These are phyloP conservation scores for Apteryx mantelli DNA, from an alignment of 2,113 vertebrate species.

Conservation along the genomic window DNA sequence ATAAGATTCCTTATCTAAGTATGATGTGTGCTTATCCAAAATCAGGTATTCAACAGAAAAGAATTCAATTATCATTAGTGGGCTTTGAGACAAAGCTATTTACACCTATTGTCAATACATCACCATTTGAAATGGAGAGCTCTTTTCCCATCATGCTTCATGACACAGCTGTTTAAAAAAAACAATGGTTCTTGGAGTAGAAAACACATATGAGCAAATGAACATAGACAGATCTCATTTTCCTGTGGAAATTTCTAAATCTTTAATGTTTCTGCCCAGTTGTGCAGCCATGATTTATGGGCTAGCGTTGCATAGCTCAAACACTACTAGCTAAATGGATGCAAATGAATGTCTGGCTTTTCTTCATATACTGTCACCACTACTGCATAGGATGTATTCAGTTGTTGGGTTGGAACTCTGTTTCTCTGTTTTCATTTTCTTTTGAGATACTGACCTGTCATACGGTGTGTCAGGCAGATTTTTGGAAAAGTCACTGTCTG, in stretches of 20 bases:
- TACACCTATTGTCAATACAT: not conserved
- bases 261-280: not conserved
- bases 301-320: not conserved
- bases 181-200: too few relatives aligned
- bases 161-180: not conserved
- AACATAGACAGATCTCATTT: not conserved
- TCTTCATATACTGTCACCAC: not conserved
- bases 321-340: not conserved
- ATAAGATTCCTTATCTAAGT: not conserved
- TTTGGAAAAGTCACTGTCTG: not conserved
- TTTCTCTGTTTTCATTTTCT: slow-evolving; percentile 14
- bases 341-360: not conserved
- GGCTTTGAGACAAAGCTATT: not conserved
- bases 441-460: not conserved
- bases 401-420: not conserved
- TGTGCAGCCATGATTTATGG: not conserved
- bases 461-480: not conserved
- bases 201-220: not conserved
- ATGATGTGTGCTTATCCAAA: not conserved
- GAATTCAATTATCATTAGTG: not conserved
- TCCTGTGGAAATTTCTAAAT: not conserved
- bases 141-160: not conserved
- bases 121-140: not conserved
- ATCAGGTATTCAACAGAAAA: not conserved
- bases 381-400: not conserved